Evolutionary conservation across 2,888 invertebrate genomes (phyloP), one percentile per base, ranked within the genome.

Genomic region (Carcina quercana): DNA sequence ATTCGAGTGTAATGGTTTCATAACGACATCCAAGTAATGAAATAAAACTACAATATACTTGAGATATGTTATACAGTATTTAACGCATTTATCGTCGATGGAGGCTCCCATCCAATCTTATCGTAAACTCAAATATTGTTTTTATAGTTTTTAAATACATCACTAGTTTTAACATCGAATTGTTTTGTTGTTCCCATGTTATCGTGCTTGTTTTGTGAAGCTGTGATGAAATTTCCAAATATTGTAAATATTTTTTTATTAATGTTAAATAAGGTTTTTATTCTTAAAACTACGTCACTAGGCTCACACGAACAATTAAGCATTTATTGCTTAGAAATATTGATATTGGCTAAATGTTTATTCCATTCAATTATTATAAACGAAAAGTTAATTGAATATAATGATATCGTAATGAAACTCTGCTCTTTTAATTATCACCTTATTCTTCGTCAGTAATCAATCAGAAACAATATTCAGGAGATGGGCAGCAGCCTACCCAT

Each of bases 221-320:
- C 83, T 83, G 83, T 83, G 83, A 83, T 83, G 78, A 79, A 64
- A 68, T 74, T 71, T 65, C 83, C 83, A 83, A 83, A 83, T 79
- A 82, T 68, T 82, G 80, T 83, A 82, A 69, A 80, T 80, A 79
- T 69, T 70, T n/a, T n/a, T 28, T 71, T 75, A 73, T 70, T 69
- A 76, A 70, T 70, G 72, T 78, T 79, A 55, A n/a, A 54, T 78
- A 79, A 74, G 75, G 64, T 70, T 66, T 67, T 63, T 62, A 66
- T 59, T 61, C 47, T n/a, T 66, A 63, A 63, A 62, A 53, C 61
- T 68, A 66, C 63, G 73, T 80, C 76, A 76, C 70, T 78, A 66
- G 60, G 75, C 76, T 83, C 76, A 76, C 78, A 74, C 60, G 67
- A 69, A 75, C 71, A 67, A 64, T 69, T 55, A 70, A 69, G 75